phyloP scores from a whole-genome alignment of 2,797 vertebrate genomes.

The Epinephelus coioides region DNA sequence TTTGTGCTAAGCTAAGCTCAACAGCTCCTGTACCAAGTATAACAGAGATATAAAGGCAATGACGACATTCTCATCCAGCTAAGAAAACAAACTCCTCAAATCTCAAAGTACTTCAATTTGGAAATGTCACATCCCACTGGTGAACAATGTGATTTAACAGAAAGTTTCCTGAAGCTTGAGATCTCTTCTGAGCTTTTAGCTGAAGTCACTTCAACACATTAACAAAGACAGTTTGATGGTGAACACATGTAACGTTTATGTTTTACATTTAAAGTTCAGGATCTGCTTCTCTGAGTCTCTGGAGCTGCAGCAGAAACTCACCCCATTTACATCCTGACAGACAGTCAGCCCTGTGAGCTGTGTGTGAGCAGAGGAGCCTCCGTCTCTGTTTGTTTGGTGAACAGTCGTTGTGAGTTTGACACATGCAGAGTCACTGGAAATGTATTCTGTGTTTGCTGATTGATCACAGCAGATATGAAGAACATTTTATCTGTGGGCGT shows the following conservation, averaged over 20 bases:
- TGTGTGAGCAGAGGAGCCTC: no score
- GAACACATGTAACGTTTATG: neutral
- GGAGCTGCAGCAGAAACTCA: neutral
- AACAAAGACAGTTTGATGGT: neutral
- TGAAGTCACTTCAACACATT: neutral
- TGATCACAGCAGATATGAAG: neutral
- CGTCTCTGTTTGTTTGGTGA: no score
- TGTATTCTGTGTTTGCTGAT: neutral
- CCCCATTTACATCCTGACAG: no score
- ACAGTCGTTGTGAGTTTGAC: neutral
- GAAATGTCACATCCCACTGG: no score
- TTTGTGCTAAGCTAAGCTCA: neutral
- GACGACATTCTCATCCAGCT: neutral
- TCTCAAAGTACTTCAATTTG: neutral
- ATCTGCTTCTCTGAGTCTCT: neutral
- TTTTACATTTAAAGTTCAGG: neutral
- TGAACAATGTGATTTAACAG: neutral
- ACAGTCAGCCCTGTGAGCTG: no score
- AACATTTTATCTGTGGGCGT: neutral
- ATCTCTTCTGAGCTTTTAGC: neutral
- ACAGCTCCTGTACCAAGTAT: neutral
- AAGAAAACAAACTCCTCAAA: slow-evolving; percentile 1
- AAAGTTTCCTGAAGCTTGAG: neutral
- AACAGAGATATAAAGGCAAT: neutral
- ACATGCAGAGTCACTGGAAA: slow-evolving; percentile 16